A percentile compares a stretch with the other conserved stretches of the same genome.
Conservation (phyloP, 2,888 invertebrate species). For the Stramonita haemastoma region DNA sequence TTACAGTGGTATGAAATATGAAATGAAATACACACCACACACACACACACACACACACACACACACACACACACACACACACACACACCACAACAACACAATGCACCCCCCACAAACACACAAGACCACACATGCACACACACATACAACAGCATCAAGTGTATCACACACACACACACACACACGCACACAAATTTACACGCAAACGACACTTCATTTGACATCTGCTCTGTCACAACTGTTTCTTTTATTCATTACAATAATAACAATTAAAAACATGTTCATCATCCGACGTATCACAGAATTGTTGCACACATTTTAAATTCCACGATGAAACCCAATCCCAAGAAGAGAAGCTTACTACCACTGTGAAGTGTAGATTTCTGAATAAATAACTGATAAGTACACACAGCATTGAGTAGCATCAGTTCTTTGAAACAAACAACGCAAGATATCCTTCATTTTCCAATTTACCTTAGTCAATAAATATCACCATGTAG, state of each 20-base stretch:
- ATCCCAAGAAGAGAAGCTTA: not conserved
- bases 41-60: not conserved
- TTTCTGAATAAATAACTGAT: conserved; percentile 17
- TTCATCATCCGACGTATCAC: not conserved
- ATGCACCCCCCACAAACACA: not conserved
- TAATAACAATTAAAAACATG: not conserved
- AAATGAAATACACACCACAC: not conserved
- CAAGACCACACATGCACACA: not conserved
- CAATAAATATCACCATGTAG: not conserved
- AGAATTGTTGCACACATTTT: not conserved
- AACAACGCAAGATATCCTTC: not conserved
- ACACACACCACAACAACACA: not conserved
- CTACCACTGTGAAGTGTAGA: not conserved
- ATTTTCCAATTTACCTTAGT: not conserved
- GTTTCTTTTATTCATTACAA: not conserved
- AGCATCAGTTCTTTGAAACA: not conserved
- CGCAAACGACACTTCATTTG: too few relatives aligned
- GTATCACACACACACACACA: not conserved
- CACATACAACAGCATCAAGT: too few relatives aligned
- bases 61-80: not conserved
- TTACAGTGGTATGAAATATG: too few relatives aligned
- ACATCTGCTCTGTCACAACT: too few relatives aligned
- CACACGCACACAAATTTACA: not conserved
- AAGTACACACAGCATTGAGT: not conserved
- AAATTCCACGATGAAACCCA: not conserved